These are phyloP conservation scores for Pseudorasbora parva DNA, from an alignment of 2,113 vertebrate genomes.

Conservation along the genomic window DNA sequence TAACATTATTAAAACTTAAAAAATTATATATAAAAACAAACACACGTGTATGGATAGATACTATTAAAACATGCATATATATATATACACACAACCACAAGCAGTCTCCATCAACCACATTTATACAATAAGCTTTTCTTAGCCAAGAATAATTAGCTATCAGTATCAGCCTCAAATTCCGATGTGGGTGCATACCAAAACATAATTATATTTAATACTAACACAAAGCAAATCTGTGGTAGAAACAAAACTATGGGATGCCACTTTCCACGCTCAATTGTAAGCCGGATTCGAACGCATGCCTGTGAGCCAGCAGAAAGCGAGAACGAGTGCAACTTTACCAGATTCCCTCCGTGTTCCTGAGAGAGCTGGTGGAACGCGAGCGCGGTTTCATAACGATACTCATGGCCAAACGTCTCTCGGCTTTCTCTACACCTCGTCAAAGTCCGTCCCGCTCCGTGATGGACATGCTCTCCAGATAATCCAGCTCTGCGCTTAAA, in stretches of 20 bases:
- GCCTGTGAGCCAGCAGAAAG: neutral
- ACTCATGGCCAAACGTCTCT: constrained; percentile 76
- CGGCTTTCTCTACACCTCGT: constrained; percentile 2
- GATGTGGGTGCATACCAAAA: neutral
- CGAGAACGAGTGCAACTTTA: constrained; percentile 68
- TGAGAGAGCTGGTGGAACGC: constrained; percentile 85
- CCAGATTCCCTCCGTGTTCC: constrained; percentile 80
- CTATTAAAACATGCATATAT: too few relatives aligned
- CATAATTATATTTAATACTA: neutral
- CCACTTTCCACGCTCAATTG: neutral
- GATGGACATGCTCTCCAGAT: constrained; percentile 36
- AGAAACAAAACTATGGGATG: neutral
- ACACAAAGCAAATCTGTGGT: neutral
- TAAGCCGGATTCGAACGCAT: neutral
- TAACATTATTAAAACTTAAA: too few relatives aligned
- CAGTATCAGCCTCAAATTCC: neutral
- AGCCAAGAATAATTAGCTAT: too few relatives aligned
- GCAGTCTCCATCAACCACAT: too few relatives aligned
- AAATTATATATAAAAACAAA: too few relatives aligned
- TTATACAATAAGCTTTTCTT: too few relatives aligned
- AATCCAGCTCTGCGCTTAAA: constrained; percentile 6
- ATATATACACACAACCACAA: too few relatives aligned
- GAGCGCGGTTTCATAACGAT: constrained; percentile 89
- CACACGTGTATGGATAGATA: too few relatives aligned
- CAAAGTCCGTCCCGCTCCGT: neutral